phyloP scores from a whole-genome alignment of 2,888 invertebrate genomes.

The Caenorhabditis panamensis region DNA sequence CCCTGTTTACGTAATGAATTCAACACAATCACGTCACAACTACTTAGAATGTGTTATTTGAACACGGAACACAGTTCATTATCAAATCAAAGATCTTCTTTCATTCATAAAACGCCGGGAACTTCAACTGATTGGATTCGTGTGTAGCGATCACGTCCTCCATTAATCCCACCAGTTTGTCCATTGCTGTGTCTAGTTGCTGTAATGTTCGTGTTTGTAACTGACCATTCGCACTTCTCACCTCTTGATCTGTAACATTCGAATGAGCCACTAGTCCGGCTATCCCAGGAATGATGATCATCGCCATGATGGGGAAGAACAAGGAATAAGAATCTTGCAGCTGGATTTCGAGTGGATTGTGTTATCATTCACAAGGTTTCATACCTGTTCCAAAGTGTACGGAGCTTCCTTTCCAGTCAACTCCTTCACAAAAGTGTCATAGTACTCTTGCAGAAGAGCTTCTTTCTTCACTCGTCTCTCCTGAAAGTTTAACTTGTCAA shows the following conservation, averaged over 20 bases:
- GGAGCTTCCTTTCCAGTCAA: conserved; percentile 44
- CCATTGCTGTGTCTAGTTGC: no score
- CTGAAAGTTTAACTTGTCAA: no score
- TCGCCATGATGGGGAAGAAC: conserved; percentile 31
- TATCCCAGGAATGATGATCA: conserved; percentile 46
- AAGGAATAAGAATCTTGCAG: conserved; percentile 47
- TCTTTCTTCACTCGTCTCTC: conserved; percentile 38
- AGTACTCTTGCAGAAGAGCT: conserved; percentile 47
- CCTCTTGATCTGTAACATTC: conserved; percentile 31
- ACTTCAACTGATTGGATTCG: conserved; percentile 36
- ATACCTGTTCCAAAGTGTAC: conserved; percentile 45
- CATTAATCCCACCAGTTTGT: conserved; percentile 52
- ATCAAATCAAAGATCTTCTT: no score
- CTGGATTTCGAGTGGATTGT: no score
- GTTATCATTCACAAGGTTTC: no score
- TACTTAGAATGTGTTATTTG: no score
- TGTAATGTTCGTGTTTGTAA: no score
- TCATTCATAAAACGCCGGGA: no score
- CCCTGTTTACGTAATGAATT: no score
- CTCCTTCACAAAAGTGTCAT: conserved; percentile 39
- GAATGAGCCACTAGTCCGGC: conserved; percentile 15
- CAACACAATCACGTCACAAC: no score
- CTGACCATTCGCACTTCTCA: no score
- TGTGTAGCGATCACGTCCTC: conserved; percentile 48
- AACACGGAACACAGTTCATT: no score